Conservation (phyloP, 2,113 vertebrate genomes). For the Bostrychus sinensis region DNA sequence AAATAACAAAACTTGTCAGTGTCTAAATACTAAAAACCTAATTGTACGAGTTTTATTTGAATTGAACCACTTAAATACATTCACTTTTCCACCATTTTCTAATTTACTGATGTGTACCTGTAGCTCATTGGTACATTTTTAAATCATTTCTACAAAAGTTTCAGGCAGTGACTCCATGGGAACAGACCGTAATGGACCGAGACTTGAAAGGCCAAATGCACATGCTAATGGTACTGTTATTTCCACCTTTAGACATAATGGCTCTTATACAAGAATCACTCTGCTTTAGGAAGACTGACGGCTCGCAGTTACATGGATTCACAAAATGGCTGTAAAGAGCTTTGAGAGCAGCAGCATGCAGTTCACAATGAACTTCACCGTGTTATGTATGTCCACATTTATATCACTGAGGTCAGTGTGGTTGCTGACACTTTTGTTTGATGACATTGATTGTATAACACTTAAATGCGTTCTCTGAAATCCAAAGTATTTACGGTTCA, state of each 20-base stretch:
- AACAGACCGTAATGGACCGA: slow-evolving; percentile 50
- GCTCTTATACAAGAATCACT: slow-evolving; percentile 41
- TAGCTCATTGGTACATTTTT: slow-evolving; percentile 11
- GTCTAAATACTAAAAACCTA: no score
- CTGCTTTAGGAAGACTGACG: no score
- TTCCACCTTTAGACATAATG: slow-evolving; percentile 60
- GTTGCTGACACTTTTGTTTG: slow-evolving; percentile 5
- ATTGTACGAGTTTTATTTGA: no score
- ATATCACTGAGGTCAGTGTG: no score
- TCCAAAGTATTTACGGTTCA: slow-evolving; percentile 27
- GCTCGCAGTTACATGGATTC: not conserved
- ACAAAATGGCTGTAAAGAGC: slow-evolving; percentile 42
- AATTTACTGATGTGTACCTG: no score
- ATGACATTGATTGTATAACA: not conserved
- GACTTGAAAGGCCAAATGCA: slow-evolving; percentile 52
- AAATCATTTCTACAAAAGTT: slow-evolving; percentile 25
- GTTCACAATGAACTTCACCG: slow-evolving; percentile 15
- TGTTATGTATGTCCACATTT: not conserved
- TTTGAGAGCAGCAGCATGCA: slow-evolving; percentile 11
- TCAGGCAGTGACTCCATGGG: slow-evolving; percentile 30
- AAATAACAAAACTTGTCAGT: no score
- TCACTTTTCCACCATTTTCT: no score
- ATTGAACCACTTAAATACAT: no score
- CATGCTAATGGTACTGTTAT: slow-evolving; percentile 61
- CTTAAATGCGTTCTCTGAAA: slow-evolving; percentile 32